Percentiles rank a stretch among this genome's conserved stretches.
These are phyloP conservation scores for Drosophila arawakana DNA, from an alignment of 1,140 invertebrate species.

Conservation along the genomic window DNA sequence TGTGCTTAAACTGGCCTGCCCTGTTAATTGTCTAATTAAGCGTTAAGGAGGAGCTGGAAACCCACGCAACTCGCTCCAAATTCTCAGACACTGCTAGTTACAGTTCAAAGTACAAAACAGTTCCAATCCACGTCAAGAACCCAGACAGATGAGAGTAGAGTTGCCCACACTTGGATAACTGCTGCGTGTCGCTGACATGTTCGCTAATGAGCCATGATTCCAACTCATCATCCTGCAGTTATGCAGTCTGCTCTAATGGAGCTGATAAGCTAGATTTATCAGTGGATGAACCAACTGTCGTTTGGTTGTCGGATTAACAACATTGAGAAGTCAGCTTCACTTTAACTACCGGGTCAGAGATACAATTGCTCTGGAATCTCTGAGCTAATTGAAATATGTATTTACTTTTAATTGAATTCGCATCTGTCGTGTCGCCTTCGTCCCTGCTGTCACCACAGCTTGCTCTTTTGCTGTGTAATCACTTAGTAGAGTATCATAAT, in stretches of 20 bases:
- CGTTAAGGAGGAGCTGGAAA: constrained; percentile 30
- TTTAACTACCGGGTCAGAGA: constrained; percentile 35
- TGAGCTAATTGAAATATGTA: constrained; percentile 63
- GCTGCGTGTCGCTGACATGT: constrained; percentile 49
- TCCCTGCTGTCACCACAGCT: constrained; percentile 9
- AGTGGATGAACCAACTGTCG: constrained; percentile 31
- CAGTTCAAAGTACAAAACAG: constrained; percentile 14
- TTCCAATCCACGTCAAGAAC: background rate
- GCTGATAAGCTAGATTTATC: constrained; percentile 66
- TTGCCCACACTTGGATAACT: constrained; percentile 44
- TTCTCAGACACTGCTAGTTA: constrained; percentile 28
- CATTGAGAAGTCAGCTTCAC: constrained; percentile 60
- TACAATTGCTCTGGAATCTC: constrained; percentile 21
- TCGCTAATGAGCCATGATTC: constrained; percentile 57
- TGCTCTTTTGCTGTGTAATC: constrained; percentile 48
- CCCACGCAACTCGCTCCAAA: constrained; percentile 64
- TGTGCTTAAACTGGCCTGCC: constrained; percentile 53
- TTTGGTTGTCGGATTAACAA: constrained; percentile 46
- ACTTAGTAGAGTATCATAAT: constrained; percentile 36
- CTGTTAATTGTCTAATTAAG: constrained; percentile 79
- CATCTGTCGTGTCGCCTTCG: constrained; percentile 13
- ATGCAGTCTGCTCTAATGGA: constrained; percentile 4
- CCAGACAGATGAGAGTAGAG: constrained; percentile 1
- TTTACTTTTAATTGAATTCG: constrained; percentile 63
- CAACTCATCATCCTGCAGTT: background rate